phyloP scores from a whole-genome alignment of 2,888 invertebrate species.

The Sphaerophoria taeniata region DNA sequence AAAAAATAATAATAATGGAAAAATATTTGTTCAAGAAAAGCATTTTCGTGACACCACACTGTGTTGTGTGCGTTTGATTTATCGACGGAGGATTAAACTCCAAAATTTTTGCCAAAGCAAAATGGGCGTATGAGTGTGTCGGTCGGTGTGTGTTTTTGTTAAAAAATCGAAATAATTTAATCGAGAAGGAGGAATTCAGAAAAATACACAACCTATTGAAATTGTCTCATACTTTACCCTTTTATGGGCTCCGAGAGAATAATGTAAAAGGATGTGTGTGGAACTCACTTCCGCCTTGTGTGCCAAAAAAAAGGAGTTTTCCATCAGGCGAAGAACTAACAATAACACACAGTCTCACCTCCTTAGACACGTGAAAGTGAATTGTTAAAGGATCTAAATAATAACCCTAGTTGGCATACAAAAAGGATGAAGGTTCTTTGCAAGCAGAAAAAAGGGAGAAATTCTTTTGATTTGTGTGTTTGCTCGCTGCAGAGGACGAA shows the following conservation, averaged over 20 bases:
- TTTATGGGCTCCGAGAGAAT: background rate
- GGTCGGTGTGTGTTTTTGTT: background rate
- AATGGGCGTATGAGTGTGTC: background rate
- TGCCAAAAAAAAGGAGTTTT: conserved; percentile 10
- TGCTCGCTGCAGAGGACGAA: background rate
- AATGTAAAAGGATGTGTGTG: conserved; percentile 35
- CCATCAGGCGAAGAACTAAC: background rate
- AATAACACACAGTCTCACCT: background rate
- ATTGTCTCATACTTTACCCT: conserved; percentile 4
- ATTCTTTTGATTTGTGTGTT: conserved; percentile 61
- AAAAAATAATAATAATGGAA: conserved; percentile 32
- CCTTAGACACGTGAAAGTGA: conserved; percentile 10
- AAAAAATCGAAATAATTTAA: conserved; percentile 62
- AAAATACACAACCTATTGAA: conserved; percentile 11
- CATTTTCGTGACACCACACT: conserved; percentile 69
- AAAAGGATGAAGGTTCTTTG: background rate
- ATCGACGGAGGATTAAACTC: conserved; percentile 54
- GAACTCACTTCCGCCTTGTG: conserved; percentile 37
- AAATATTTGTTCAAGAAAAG: conserved; percentile 51
- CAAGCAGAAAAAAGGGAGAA: conserved; percentile 1
- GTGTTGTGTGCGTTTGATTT: conserved; percentile 70
- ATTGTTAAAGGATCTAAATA: conserved; percentile 13
- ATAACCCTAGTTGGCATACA: background rate
- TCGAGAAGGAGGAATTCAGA: conserved; percentile 2
- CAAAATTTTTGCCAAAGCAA: conserved; percentile 4